Base-by-base conservation (phyloP, 2,113 vertebrate species). In the Leuciscus idus region DNA sequence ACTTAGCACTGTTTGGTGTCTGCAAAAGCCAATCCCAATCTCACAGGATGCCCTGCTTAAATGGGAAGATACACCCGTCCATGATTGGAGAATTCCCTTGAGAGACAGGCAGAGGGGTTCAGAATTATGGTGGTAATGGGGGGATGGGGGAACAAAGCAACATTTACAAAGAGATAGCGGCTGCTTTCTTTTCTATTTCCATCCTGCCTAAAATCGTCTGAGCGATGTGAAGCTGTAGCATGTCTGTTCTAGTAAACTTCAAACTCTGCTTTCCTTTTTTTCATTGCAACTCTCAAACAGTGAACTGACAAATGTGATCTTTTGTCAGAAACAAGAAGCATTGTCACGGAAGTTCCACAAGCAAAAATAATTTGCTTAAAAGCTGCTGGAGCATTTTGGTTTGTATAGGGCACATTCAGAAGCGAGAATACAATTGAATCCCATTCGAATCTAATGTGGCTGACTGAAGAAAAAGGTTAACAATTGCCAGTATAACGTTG, bases 181-280 rank as follows among this genome's bases (percentile, higher is more conserved):
- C 86, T 89, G 93, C 93, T 92, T 94, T 94, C 92, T 92, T 93
- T 83, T 92, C 93, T 93, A 93, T 95, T 95, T 94, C 90, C 91
- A 90, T 92, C 91, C 92, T 92, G 92, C 90, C 89, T 92, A 92
- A 93, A 93, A 92, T 91, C 92, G 94, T 91, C 92, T 94, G 93
- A 93, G 89, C 88, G 90, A 93, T 91, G 93, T 89, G 90, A 90
- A 91, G 91, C 92, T 92, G 91, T 92, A 91, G 89, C 90, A 91
- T 92, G 93, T 94, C 93, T 93, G 91, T 88, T 92, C 91, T 74
- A 88, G 89, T 93, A 91, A 94, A 92, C 93, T 92, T 92, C 92
- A 87, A 92, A 91, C 90, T 85, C 89, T 64, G 84, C 87, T 92
- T 89, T 87, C 83, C 87, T 39, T 85, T 86, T 43, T 84, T 74